Base-by-base conservation (phyloP, 2,113 vertebrate species). In the Cervus canadensis region DNA sequence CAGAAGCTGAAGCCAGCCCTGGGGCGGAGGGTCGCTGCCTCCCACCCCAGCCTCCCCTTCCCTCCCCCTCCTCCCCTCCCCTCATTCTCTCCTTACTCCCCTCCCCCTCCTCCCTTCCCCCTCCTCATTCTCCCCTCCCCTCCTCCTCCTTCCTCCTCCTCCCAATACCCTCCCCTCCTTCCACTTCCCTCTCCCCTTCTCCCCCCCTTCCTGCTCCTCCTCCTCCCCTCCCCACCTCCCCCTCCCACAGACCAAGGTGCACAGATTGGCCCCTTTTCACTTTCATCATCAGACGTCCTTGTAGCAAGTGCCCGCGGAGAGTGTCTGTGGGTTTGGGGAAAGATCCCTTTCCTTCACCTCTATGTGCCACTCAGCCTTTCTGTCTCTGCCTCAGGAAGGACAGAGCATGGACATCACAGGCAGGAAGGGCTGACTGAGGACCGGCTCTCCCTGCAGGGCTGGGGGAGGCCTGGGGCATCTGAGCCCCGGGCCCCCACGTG, bases 211-310 rank as follows among this genome's bases (percentile, higher is more conserved):
- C 64, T 9, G 5, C 10, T 17, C 48, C 16, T 13, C 21, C 40
- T 12, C n/a, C 21, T 2, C 9, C 8, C 0, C 36, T 5, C 36
- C 40, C 1, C 40, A 40, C 40, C 14, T 2, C 8, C 8, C 4
- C n/a, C 14, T 1, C 19, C 9, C 67, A n/a, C 64, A 36, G 19
- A 21, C 19, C 16, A 26, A 54, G 82, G 57, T 3, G 0, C 19
- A 26, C 59, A 71, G 74, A 5, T 4, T 36, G 87, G 82, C 23
- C 48, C 50, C 54, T 59, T 85, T 85, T 91, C 79, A 4, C 25
- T 25, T 56, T 33, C 11, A 25, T 12, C 45, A 84, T 67, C 91
- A 52, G 95, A 81, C 81, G 45, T 16, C 67, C 12, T 4, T 16
- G 87, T 17, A 33, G 86, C 28, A 45, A 19, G 71, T 8, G 67